Conservation (phyloP, 2,888 invertebrate species). For the Cabera pusaria region DNA sequence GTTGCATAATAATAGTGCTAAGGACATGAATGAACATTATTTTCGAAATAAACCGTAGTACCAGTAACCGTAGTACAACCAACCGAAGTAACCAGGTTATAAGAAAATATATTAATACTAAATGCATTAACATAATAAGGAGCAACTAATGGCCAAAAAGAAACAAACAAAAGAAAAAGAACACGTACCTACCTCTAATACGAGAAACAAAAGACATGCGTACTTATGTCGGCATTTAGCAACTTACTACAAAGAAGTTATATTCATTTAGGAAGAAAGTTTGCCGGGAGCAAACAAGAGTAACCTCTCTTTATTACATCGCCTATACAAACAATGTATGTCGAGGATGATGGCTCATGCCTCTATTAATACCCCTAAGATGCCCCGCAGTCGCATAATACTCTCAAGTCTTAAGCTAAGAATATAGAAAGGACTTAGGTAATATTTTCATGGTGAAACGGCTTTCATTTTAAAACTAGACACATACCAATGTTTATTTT, state of each 20-base stretch:
- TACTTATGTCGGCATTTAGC: conserved; percentile 22
- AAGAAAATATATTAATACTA: no score
- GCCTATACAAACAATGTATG: conserved; percentile 52
- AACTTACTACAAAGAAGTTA: conserved; percentile 41
- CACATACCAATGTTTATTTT: no score
- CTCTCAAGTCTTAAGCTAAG: no score
- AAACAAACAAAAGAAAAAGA: conserved; percentile 22
- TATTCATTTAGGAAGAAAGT: conserved; percentile 51
- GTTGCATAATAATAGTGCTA: no score
- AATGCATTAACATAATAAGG: conserved; percentile 13
- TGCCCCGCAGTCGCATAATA: no score
- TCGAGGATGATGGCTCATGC: conserved; percentile 26
- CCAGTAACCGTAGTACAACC: no score
- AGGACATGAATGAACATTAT: no score
- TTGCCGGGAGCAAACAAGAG: conserved; percentile 51
- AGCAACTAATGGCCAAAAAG: conserved; percentile 11
- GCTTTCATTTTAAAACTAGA: no score
- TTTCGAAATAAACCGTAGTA: no score
- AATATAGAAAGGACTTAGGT: no score
- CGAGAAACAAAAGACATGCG: conserved; percentile 18
- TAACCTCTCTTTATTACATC: conserved; percentile 54
- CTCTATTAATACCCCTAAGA: conserved; percentile 28
- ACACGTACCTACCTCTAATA: conserved; percentile 20
- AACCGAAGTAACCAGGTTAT: no score
- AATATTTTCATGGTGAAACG: no score